phyloP scores from a whole-genome alignment of 2,113 vertebrate genomes.

The Ranitomeya variabilis region DNA sequence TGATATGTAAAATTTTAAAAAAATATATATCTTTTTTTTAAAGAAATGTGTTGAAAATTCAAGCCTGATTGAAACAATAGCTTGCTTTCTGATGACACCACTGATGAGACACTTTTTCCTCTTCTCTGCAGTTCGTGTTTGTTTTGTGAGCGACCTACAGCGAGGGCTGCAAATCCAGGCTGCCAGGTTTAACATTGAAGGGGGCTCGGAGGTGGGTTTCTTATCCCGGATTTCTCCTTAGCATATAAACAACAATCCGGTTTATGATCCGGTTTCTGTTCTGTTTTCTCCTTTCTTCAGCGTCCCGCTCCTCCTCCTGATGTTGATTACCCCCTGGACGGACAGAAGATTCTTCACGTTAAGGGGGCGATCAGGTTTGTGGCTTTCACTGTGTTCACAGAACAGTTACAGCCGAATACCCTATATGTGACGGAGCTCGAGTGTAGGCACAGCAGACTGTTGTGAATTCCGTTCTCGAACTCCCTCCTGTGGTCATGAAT shows the following conservation, averaged over 20 bases:
- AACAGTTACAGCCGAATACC: neutral
- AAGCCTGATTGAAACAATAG: too few relatives aligned
- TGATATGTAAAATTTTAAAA: too few relatives aligned
- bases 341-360: conserved; percentile 93
- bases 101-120: neutral
- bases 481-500: too few relatives aligned
- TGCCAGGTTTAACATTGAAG: conserved; percentile 93
- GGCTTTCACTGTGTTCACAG: neutral
- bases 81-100: too few relatives aligned
- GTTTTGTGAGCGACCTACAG: conserved; percentile 94
- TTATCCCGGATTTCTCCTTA: neutral
- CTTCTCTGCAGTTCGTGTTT: conserved; percentile 82
- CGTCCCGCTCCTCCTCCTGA: conserved; percentile 87
- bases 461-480: too few relatives aligned
- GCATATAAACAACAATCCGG: neutral
- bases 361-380: conserved; percentile 89
- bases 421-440: neutral
- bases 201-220: conserved; percentile 82
- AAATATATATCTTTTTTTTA: too few relatives aligned
- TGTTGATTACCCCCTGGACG: conserved; percentile 92
- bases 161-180: conserved; percentile 93
- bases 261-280: conserved; percentile 24
- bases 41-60: too few relatives aligned
- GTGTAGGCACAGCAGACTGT: neutral
- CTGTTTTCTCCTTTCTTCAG: conserved; percentile 66